A percentile compares a stretch with the other conserved stretches of the same genome.
These are phyloP conservation scores for Ceraclea dissimilis DNA, from an alignment of 2,888 invertebrate species.

Conservation along the genomic window DNA sequence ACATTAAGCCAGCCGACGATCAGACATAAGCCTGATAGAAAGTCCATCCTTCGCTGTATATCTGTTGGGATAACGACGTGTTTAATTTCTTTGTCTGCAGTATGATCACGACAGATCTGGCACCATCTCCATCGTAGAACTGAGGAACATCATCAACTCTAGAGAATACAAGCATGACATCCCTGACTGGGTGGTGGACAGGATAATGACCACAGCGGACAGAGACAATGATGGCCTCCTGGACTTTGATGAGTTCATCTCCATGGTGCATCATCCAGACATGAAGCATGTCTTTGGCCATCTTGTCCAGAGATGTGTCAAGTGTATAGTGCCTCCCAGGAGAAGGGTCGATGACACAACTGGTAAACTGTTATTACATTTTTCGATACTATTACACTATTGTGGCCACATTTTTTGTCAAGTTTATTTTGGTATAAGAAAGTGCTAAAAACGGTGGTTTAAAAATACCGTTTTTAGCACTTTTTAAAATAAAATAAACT, in stretches of 20 bases:
- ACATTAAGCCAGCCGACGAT: too few relatives aligned
- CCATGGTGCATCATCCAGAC: slow-evolving; percentile 57
- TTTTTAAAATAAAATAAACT: too few relatives aligned
- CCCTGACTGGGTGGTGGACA: slow-evolving; percentile 57
- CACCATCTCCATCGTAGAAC: slow-evolving; percentile 57
- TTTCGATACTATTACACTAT: background rate
- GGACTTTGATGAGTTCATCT: slow-evolving; percentile 65
- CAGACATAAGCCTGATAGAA: too few relatives aligned
- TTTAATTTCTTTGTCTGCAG: slow-evolving; percentile 34
- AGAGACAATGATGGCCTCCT: slow-evolving; percentile 54
- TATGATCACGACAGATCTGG: slow-evolving; percentile 69
- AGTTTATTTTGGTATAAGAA: too few relatives aligned
- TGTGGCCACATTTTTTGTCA: too few relatives aligned
- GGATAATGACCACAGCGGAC: slow-evolving; percentile 62
- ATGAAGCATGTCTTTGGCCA: slow-evolving; percentile 59
- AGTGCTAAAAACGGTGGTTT: too few relatives aligned
- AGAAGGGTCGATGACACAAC: slow-evolving; percentile 35
- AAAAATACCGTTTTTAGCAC: too few relatives aligned
- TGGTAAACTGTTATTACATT: slow-evolving; percentile 35
- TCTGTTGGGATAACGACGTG: too few relatives aligned
- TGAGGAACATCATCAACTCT: slow-evolving; percentile 53
- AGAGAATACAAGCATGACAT: slow-evolving; percentile 56
- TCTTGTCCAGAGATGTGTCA: slow-evolving; percentile 54
- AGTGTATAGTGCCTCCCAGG: slow-evolving; percentile 45
- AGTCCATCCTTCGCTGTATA: too few relatives aligned